phyloP scores from a whole-genome alignment of 2,888 invertebrate species.

The Lepidochitona cinerea region DNA sequence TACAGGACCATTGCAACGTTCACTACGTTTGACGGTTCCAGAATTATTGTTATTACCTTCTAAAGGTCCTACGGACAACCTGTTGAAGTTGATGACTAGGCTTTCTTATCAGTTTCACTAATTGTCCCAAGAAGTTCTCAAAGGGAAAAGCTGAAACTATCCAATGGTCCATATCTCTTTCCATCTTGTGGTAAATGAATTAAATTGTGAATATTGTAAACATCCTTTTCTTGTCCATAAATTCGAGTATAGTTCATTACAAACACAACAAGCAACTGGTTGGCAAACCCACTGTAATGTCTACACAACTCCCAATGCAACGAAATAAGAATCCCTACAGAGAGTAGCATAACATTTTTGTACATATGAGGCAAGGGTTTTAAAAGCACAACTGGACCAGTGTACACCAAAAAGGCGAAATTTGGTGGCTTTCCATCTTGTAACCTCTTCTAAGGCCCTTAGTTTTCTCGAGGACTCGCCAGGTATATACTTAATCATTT shows the following conservation, averaged over 20 bases:
- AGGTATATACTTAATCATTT: slow-evolving; percentile 22
- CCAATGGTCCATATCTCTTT: neutral
- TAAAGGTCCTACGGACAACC: neutral
- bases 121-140: neutral
- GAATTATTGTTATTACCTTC: too few species aligned
- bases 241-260: slow-evolving; percentile 12
- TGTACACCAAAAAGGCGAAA: slow-evolving; percentile 49
- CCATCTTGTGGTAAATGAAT: neutral
- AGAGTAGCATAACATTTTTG: slow-evolving; percentile 17
- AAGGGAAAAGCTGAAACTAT: neutral
- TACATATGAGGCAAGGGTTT: slow-evolving; percentile 11
- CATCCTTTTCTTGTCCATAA: slow-evolving; percentile 33
- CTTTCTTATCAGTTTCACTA: slow-evolving; percentile 6
- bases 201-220: slow-evolving; percentile 26
- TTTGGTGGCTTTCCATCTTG: slow-evolving; percentile 59
- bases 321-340: neutral
- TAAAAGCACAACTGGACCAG: slow-evolving; percentile 30
- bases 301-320: neutral
- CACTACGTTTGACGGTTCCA: too few species aligned
- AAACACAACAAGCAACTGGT: slow-evolving; percentile 22
- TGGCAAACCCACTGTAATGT: neutral
- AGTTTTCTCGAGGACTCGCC: slow-evolving; percentile 52
- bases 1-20: too few species aligned
- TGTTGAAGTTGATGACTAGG: neutral
- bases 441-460: slow-evolving; percentile 40